A percentile compares a stretch with the other conserved stretches of the same genome.
Conservation (phyloP, 2,113 vertebrate species). For the Nettapus auritus region DNA sequence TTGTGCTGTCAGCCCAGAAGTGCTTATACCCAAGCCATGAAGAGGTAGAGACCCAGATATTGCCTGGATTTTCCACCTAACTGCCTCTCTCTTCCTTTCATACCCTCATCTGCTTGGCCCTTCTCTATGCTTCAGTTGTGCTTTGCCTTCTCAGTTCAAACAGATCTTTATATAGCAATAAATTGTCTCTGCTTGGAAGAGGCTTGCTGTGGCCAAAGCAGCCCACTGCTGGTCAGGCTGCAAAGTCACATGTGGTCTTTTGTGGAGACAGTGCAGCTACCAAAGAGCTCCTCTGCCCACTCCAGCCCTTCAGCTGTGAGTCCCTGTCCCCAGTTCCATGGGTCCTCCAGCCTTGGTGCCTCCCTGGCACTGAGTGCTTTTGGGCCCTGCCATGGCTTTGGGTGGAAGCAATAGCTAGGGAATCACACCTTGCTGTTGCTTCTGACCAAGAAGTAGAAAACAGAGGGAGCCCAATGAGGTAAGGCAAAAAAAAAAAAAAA, state of each 20-base stretch:
- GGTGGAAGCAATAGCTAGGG: neutral
- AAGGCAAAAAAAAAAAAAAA: neutral
- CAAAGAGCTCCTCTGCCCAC: neutral
- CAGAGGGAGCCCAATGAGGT: neutral
- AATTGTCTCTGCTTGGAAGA: neutral
- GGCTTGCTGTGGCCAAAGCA: neutral
- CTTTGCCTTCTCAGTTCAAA: neutral
- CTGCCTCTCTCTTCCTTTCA: neutral
- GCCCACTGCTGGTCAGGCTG: neutral
- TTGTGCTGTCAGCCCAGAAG: neutral
- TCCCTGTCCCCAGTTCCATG: accelerated
- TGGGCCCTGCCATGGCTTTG: neutral
- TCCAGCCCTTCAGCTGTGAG: neutral
- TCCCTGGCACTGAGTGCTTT: neutral
- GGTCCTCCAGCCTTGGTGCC: neutral
- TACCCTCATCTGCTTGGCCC: neutral
- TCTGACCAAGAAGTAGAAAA: neutral
- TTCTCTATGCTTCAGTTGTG: neutral
- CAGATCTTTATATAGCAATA: neutral
- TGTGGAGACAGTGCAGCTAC: no score
- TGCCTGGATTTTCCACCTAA: neutral
- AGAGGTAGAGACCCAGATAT: neutral
- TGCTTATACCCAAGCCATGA: neutral
- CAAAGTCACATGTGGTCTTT: accelerated
- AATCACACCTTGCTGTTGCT: neutral